Evolutionary conservation across 1,140 invertebrate genomes (phyloP).

Genomic region (Ditylenchus dipsaci): DNA sequence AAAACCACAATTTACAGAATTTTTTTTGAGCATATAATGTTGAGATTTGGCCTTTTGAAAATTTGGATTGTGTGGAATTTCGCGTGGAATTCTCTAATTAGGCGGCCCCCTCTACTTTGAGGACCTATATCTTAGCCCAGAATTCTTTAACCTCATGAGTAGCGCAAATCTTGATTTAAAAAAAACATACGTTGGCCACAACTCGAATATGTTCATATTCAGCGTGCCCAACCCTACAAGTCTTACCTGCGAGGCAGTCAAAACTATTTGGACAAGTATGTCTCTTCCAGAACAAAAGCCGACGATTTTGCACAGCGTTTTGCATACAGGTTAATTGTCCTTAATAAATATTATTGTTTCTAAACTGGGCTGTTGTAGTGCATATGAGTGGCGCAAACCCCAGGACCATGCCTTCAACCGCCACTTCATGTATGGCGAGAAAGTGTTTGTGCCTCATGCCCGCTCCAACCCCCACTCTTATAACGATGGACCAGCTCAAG

Average conservation of each 20-base stretch:
- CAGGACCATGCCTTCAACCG: slow-evolving; percentile 56
- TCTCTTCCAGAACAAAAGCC: slow-evolving; percentile 47
- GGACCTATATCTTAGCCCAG: too few relatives aligned
- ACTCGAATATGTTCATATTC: slow-evolving; percentile 9
- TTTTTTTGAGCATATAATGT: too few relatives aligned
- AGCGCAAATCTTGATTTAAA: too few relatives aligned
- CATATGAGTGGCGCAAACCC: slow-evolving; percentile 58
- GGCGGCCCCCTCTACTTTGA: too few relatives aligned
- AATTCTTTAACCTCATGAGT: too few relatives aligned
- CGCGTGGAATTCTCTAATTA: too few relatives aligned
- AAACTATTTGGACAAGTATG: slow-evolving; percentile 54
- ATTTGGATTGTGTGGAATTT: too few relatives aligned
- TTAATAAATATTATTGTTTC: background rate
- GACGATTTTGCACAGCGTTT: slow-evolving; percentile 55
- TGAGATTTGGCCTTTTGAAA: too few relatives aligned
- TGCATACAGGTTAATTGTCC: slow-evolving; percentile 16
- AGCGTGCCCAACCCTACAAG: slow-evolving; percentile 46
- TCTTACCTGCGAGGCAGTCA: slow-evolving; percentile 56
- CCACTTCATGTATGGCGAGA: slow-evolving; percentile 50
- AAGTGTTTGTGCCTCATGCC: slow-evolving; percentile 48
- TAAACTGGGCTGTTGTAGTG: slow-evolving; percentile 11
- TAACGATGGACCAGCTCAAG: slow-evolving; percentile 35
- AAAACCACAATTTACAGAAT: too few relatives aligned
- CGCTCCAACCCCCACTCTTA: slow-evolving; percentile 53
- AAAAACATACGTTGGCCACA: too few relatives aligned